phyloP scores from a whole-genome alignment of 2,888 invertebrate species.

The Lochmaea crataegi region DNA sequence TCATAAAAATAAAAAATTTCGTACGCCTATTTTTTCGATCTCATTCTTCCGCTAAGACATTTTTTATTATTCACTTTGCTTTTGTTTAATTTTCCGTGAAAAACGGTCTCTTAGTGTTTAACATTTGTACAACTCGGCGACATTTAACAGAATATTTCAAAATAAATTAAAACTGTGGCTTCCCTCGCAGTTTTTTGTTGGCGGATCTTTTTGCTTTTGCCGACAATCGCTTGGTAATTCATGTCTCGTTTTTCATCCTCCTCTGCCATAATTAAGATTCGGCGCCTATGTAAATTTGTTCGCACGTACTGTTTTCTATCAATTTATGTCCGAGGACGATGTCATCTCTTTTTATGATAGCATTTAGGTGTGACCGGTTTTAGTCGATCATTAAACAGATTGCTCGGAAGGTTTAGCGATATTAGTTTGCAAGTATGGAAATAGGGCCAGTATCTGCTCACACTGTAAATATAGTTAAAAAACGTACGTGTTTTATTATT shows the following conservation, averaged over 20 bases:
- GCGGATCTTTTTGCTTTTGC: slow-evolving; percentile 14
- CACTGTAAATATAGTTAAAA: too few species aligned
- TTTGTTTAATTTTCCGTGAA: slow-evolving; percentile 6
- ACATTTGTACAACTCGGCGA: slow-evolving; percentile 8
- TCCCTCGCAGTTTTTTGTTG: slow-evolving; percentile 19
- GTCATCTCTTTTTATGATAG: not conserved
- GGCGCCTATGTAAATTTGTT: slow-evolving; percentile 50
- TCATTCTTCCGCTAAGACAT: too few species aligned
- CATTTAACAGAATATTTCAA: slow-evolving; percentile 20
- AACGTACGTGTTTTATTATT: too few species aligned
- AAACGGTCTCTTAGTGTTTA: not conserved
- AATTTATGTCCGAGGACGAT: slow-evolving; percentile 41
- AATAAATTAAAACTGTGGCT: slow-evolving; percentile 19
- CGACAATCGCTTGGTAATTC: slow-evolving; percentile 1
- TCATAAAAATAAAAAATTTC: too few species aligned
- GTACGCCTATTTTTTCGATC: too few species aligned
- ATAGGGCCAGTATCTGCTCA: too few species aligned
- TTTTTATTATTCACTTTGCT: not conserved
- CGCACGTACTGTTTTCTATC: slow-evolving; percentile 39
- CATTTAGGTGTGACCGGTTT: not conserved
- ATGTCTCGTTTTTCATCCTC: slow-evolving; percentile 25
- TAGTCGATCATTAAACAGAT: too few species aligned
- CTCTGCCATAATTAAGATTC: slow-evolving; percentile 46
- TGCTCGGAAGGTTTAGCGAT: too few species aligned
- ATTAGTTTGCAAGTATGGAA: too few species aligned